phyloP scores from a whole-genome alignment of 2,797 vertebrate genomes.

The Megaceryle alcyon region DNA sequence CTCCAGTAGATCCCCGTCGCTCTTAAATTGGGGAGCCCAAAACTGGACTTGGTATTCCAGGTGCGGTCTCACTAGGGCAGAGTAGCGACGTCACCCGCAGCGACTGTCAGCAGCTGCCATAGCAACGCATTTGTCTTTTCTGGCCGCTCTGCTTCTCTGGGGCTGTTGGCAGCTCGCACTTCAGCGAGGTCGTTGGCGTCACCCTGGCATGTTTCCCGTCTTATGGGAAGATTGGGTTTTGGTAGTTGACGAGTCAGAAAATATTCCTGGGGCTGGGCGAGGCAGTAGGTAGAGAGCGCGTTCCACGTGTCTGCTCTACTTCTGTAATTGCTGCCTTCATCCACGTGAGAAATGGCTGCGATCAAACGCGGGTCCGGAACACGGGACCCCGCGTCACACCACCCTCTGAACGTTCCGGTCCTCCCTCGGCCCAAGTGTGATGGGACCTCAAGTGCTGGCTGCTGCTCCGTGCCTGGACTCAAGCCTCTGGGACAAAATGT shows the following conservation, averaged over 20 bases:
- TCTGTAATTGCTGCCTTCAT: slow-evolving; percentile 11
- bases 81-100: slow-evolving; percentile 19
- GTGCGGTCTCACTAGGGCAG: no score
- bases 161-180: slow-evolving; percentile 43
- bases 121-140: background rate
- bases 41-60: no score
- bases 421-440: background rate
- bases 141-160: background rate
- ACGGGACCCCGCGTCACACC: background rate
- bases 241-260: slow-evolving; percentile 49
- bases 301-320: background rate
- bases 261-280: background rate
- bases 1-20: no score
- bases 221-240: slow-evolving; percentile 34
- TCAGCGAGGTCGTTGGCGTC: slow-evolving; percentile 1
- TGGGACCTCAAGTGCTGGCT: background rate
- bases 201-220: slow-evolving; percentile 41
- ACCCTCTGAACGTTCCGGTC: background rate
- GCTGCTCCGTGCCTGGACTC: background rate
- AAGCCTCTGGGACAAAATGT: no score
- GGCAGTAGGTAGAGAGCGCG: background rate
- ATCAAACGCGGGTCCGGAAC: background rate
- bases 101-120: slow-evolving; percentile 25
- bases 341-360: background rate
- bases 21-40: no score